These are phyloP conservation scores for Drosophila equinoxialis DNA, from an alignment of 1,140 invertebrate species.

Conservation along the genomic window DNA sequence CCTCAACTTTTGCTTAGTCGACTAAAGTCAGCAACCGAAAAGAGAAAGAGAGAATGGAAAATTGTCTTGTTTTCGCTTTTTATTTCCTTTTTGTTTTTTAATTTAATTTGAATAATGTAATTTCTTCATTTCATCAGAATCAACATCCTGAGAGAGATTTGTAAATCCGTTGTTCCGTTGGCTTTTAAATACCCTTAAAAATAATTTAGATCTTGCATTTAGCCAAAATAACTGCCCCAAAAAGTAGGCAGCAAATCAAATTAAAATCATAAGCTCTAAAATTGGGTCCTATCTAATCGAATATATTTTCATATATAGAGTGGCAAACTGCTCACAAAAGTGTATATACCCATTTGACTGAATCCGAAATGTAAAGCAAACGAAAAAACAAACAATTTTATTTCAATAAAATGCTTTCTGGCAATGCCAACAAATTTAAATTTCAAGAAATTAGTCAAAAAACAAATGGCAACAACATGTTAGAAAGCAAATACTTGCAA, in stretches of 20 bases:
- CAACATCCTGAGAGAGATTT: background rate
- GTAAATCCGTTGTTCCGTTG: background rate
- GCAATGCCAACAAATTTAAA: constrained; percentile 14
- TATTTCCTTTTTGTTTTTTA: background rate
- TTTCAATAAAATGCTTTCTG: constrained; percentile 19
- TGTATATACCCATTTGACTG: constrained; percentile 1
- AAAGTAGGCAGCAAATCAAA: too few relatives aligned
- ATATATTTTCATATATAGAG: too few relatives aligned
- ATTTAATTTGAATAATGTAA: constrained; percentile 11
- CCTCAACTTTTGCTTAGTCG: background rate
- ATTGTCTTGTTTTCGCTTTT: constrained; percentile 8
- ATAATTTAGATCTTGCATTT: too few relatives aligned
- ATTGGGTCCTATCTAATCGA: too few relatives aligned
- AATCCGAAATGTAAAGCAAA: background rate
- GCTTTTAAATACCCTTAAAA: background rate
- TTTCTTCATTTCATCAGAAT: constrained; percentile 8
- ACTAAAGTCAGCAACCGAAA: background rate
- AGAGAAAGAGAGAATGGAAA: too few relatives aligned
- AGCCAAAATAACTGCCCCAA: too few relatives aligned
- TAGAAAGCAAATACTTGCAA: background rate
- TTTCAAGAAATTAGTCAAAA: constrained; percentile 18
- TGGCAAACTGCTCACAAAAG: background rate
- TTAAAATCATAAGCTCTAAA: too few relatives aligned
- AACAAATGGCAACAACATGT: constrained; percentile 7
- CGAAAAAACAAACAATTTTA: constrained; percentile 1